These are phyloP conservation scores for Eudemis profundana DNA, from an alignment of 2,888 invertebrate genomes.

Conservation along the genomic window DNA sequence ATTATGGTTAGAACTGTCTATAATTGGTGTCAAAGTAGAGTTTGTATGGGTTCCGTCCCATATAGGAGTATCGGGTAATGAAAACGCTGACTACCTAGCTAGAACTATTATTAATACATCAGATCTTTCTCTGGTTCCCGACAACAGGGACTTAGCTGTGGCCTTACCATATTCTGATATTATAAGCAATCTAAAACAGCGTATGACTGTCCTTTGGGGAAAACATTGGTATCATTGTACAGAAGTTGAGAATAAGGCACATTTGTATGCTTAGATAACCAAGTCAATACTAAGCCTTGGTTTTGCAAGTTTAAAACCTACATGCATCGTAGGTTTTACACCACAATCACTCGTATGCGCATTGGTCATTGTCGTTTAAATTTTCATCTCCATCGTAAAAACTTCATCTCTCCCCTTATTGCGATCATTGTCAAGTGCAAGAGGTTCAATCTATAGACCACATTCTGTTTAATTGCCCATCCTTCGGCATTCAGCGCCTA, in stretches of 20 bases:
- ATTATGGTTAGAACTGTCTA: not conserved
- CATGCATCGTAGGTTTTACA: not conserved
- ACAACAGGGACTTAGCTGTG: too few relatives aligned
- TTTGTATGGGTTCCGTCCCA: conserved; percentile 2
- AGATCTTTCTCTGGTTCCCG: not conserved
- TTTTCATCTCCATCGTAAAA: not conserved
- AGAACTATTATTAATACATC: conserved; percentile 2
- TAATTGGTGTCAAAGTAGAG: not conserved
- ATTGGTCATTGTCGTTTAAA: conserved; percentile 8
- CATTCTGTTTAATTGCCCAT: not conserved
- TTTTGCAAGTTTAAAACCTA: not conserved
- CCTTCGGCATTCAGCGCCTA: conserved; percentile 17
- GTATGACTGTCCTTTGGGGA: too few relatives aligned
- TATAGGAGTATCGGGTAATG: conserved; percentile 7
- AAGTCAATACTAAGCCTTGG: not conserved
- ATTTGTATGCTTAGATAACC: not conserved
- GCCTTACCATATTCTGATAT: too few relatives aligned
- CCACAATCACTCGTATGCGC: not conserved
- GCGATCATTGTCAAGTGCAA: not conserved
- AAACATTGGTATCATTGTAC: not conserved
- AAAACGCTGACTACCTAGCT: not conserved
- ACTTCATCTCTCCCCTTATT: too few relatives aligned
- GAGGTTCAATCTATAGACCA: not conserved
- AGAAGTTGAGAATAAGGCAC: not conserved
- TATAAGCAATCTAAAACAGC: too few relatives aligned